Base-by-base conservation (phyloP, 2,113 vertebrate species). In the Pelecanoides urinatrix region DNA sequence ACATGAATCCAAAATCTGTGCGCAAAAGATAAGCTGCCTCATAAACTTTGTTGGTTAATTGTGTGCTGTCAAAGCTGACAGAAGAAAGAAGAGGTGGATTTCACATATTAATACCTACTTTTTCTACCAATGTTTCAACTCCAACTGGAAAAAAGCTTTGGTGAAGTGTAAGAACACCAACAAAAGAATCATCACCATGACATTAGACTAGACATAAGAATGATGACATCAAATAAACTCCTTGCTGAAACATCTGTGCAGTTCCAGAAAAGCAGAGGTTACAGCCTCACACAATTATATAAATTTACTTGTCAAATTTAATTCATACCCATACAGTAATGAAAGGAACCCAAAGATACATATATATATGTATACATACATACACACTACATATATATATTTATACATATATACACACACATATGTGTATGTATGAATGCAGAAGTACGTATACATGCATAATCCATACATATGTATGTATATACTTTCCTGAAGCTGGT, bases 1-100 rank as follows among this genome's bases (percentile, higher is more conserved):
- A 99, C 99, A 99, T 99, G 98, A 99, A 99, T 84, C 99, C 99
- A 61, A 99, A 99, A 96, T 99, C 99, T 99, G 97, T 40, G 78
- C 59, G 94, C 70, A 91, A 49, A 97, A 95, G 58, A 97, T 17
- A 95, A 94, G 34, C 5, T 38, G 50, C 52, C 50, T 96, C 55
- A 62, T 62, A 73, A 84, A 79, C 62, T 50, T 34, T 16, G 19
- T 22, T 62, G 62, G 42, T 79, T 86, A 94, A 89, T 2, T 62
- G 49, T 76, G 58, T 9, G 15, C 50, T 83, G 34, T 66, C 68
- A 91, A 87, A 92, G 45, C 36, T 94, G 32, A 70, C 17, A 88
- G 42, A 82, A 87, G 63, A 58, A 91, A 89, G 45, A 13, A 91
- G 49, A 78, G 10, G 32, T 81, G 42, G 26, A 62, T 79, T 91